These are phyloP conservation scores for Halcyon malimbica DNA, from an alignment of 2,113 vertebrate genomes.

Conservation along the genomic window DNA sequence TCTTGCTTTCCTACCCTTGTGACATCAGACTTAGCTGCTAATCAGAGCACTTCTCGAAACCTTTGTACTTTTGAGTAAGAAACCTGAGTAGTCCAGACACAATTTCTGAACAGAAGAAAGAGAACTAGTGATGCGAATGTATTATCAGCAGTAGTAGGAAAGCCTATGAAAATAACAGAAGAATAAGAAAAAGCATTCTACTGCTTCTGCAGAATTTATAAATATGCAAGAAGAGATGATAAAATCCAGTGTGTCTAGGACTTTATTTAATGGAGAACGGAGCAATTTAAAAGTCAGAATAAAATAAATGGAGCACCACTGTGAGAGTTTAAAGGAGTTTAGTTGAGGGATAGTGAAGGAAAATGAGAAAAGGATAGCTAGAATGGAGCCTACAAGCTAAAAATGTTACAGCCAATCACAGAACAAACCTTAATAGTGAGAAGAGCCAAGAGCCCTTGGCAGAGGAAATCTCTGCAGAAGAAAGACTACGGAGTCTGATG, in stretches of 20 bases:
- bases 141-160: background rate
- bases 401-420: background rate
- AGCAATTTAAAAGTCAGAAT: background rate
- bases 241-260: background rate
- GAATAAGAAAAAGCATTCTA: background rate
- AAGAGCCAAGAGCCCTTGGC: background rate
- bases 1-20: background rate
- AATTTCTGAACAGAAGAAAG: background rate
- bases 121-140: background rate
- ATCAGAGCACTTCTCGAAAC: background rate
- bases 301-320: background rate
- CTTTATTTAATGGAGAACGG: background rate
- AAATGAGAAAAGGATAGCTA: background rate
- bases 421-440: background rate
- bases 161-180: background rate
- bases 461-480: background rate
- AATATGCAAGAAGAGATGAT: background rate
- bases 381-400: background rate
- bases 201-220: background rate
- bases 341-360: background rate
- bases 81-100: background rate
- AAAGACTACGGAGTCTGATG: background rate
- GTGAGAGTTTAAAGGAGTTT: background rate
- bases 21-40: background rate
- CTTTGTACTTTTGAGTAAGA: background rate